Base-by-base conservation (phyloP, 2,888 invertebrate species). In the Ennomos quercinarius region DNA sequence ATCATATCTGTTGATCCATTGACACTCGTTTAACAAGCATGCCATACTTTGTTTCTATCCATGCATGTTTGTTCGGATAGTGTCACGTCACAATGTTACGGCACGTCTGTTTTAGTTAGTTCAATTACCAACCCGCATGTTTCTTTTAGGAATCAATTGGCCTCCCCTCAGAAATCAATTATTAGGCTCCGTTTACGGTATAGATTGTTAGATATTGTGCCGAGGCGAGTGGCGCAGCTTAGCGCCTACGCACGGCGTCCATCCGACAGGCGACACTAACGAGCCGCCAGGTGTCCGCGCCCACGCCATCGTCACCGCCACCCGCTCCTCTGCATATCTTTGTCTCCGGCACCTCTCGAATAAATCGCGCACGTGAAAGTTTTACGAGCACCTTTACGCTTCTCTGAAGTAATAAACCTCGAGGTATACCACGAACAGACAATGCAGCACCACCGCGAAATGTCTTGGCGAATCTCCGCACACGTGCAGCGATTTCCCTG, bases 331-430 rank as follows among this genome's bases (percentile, higher is more conserved):
- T 78, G 80, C 83, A 83, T 87, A 88, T 87, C 88, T 90, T 87
- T 86, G 89, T 89, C 87, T 86, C 84, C 81, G 78, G 77, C 80
- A 83, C 82, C 83, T 83, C 81, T 78, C 79, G 77, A 84, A 89
- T 91, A 91, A 90, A 91, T 90, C 81, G 89, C 80, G 81, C 77
- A 87, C 87, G 91, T 90, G 91, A 92, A 91, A 92, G 91, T 91
- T 91, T 91, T 91, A 91, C 87, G 91, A 89, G 77, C 88, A 85
- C 86, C 86, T 88, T 85, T 84, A 87, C 79, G 81, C 84, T 89
- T 90, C 89, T 83, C 78, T 81, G 88, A 90, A 90, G 78, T 77
- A 78, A 86, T 89, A 90, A 89, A 88, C 78, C 77, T 78, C 73
- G 78, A 73, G 73, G 74, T 76, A 70, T 70, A 61, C 64, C 61